phyloP scores from a whole-genome alignment of 2,113 vertebrate species.

The Acinonyx jubatus region DNA sequence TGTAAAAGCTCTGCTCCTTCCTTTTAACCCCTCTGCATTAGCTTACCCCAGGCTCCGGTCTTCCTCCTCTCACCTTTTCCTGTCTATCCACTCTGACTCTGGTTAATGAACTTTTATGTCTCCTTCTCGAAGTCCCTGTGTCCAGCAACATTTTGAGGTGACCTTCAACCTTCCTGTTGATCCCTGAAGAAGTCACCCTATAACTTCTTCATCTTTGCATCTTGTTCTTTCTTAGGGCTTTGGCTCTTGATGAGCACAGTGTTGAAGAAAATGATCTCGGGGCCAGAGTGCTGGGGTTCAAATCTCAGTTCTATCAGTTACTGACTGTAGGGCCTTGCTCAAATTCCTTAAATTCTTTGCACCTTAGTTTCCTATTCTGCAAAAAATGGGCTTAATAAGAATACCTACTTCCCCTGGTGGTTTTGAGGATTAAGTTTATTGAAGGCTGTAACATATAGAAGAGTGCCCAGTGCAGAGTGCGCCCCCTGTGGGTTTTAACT shows the following conservation, averaged over 20 bases:
- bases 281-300: background rate
- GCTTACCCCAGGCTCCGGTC: background rate
- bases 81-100: background rate
- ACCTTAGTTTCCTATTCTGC: background rate
- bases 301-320: background rate
- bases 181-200: background rate
- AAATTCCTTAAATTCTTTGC: background rate
- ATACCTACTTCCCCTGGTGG: background rate
- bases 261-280: background rate
- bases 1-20: constrained; percentile 57
- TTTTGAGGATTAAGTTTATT: background rate
- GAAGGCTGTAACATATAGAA: background rate
- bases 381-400: background rate
- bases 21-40: constrained; percentile 39
- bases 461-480: background rate
- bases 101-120: background rate
- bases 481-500: background rate
- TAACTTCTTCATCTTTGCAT: background rate
- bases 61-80: background rate
- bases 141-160: background rate
- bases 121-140: background rate
- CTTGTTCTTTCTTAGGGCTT: background rate
- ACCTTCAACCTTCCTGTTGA: background rate
- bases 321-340: background rate
- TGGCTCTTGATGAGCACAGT: background rate